These are phyloP conservation scores for Anhinga anhinga DNA, from an alignment of 2,113 vertebrate genomes.

Conservation along the genomic window DNA sequence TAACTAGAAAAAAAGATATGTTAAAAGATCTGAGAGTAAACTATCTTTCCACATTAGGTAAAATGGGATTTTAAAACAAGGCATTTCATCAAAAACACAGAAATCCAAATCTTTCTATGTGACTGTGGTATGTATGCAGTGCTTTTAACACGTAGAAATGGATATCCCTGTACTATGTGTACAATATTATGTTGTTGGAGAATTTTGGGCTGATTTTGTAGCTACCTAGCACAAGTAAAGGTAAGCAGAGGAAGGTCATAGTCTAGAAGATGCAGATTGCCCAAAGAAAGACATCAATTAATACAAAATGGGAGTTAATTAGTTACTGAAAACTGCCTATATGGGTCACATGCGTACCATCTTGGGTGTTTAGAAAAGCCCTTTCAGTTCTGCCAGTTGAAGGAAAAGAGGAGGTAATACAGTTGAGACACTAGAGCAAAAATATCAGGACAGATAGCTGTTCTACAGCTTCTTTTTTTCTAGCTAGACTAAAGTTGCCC, in stretches of 20 bases:
- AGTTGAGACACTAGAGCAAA: background rate
- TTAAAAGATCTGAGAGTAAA: background rate
- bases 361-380: background rate
- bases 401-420: background rate
- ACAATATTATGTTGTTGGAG: background rate
- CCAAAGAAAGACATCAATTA: background rate
- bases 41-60: background rate
- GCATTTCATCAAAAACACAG: background rate
- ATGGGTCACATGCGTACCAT: background rate
- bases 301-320: background rate
- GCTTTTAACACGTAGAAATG: background rate
- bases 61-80: background rate
- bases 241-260: background rate
- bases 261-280: background rate
- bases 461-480: background rate
- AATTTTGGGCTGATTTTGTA: background rate
- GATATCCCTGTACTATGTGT: rapidly evolving
- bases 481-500: background rate
- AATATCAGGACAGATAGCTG: background rate
- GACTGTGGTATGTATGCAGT: background rate
- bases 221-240: background rate
- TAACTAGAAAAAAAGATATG: background rate
- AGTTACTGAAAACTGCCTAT: background rate
- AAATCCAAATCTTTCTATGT: background rate
- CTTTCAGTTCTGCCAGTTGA: background rate